Conservation (phyloP, 92 coral and sea anemone species). For the Meandrina meandrites region DNA sequence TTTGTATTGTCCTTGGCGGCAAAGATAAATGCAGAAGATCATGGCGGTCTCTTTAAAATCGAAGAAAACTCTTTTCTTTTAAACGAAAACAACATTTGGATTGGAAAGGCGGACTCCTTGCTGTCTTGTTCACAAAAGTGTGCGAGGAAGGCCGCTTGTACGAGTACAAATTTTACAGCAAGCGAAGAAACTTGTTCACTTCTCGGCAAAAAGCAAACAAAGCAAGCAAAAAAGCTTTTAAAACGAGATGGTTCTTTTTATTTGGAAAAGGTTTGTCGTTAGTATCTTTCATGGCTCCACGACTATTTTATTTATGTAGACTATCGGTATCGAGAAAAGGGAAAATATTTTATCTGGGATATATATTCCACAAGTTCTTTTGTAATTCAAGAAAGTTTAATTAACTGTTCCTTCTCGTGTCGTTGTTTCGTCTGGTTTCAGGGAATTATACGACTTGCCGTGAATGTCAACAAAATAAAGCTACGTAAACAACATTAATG, state of each 20-base stretch:
- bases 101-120: neutral
- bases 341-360: no score
- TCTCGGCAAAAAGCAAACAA: neutral
- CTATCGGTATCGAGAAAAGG: no score
- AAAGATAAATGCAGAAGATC: neutral
- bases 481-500: no score
- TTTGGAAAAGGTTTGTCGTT: constrained; percentile 5
- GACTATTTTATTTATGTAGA: neutral
- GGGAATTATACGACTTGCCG: no score
- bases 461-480: no score
- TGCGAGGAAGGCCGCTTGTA: neutral
- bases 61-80: neutral
- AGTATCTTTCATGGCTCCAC: neutral
- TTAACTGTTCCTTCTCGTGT: no score
- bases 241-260: neutral
- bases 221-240: neutral
- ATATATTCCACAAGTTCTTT: no score
- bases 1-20: neutral
- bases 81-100: neutral
- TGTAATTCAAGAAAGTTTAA: no score
- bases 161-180: neutral
- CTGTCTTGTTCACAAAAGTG: neutral
- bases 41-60: neutral
- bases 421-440: no score
- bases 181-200: neutral